A percentile compares a stretch with the other conserved stretches of the same genome.
Conservation (phyloP, 2,888 invertebrate species). For the Drosophila flavopinicola region DNA sequence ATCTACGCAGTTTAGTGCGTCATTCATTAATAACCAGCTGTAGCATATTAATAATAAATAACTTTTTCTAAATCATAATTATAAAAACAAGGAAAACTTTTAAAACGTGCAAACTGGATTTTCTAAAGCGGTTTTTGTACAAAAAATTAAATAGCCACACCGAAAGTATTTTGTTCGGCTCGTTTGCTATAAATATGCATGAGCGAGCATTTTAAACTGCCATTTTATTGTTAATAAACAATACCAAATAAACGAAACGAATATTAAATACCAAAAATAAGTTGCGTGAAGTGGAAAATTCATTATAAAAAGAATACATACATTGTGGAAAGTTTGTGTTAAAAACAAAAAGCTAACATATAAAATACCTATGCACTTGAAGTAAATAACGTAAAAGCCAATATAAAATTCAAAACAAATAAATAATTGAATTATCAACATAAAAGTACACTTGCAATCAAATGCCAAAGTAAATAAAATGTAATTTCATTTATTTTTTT, state of each 20-base stretch:
- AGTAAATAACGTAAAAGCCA: background rate
- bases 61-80: constrained; percentile 46
- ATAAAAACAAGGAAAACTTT: constrained; percentile 57
- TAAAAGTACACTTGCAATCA: constrained; percentile 2
- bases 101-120: constrained; percentile 59
- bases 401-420: constrained; percentile 4
- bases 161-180: constrained; percentile 28
- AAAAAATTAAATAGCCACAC: constrained; percentile 16
- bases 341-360: constrained; percentile 1
- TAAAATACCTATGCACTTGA: constrained; percentile 6
- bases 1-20: constrained; percentile 17
- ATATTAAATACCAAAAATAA: constrained; percentile 8
- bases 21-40: constrained; percentile 38
- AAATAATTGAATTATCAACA: background rate
- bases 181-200: constrained; percentile 66
- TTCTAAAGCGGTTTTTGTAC: constrained; percentile 51
- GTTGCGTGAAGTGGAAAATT: constrained; percentile 37
- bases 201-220: constrained; percentile 53
- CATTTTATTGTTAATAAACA: constrained; percentile 52
- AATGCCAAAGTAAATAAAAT: constrained; percentile 15
- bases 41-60: constrained; percentile 26
- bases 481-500: constrained; percentile 14
- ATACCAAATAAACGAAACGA: constrained; percentile 15
- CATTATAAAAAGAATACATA: constrained; percentile 7
- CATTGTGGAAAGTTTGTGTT: constrained; percentile 38